Evolutionary conservation across 2,888 invertebrate genomes (phyloP), one percentile per base, ranked within the genome.

Genomic region (Caenorhabditis sp.): DNA sequence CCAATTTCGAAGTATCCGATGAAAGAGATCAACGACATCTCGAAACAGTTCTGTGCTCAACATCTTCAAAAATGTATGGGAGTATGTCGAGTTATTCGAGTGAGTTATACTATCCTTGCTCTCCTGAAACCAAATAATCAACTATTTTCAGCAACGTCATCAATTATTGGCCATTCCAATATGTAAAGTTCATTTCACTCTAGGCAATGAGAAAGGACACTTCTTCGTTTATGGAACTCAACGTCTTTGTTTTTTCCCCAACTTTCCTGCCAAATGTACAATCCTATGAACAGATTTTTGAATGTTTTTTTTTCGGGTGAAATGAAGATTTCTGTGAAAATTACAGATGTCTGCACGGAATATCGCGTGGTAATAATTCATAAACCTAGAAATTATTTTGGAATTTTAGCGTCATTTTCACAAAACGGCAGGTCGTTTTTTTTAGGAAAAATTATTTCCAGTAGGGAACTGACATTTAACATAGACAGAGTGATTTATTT

Each of bases 211-310:
- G 26, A 74, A 82, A n/a, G 85, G 87, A 1, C 59, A 73, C 12
- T 88, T 88, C 80, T 88, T 81, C 78, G 88, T 88, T 27, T 88
- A 85, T 66, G 88, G 88, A 7, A 77, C 76, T 8, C 83, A 87
- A 52, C 76, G 82, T 14, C 76, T 81, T 27, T 86, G 86, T 68
- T 88, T 81, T 71, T 85, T 87, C 20, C 87, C 87, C 1, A 85
- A 85, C 53, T 85, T 84, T 54, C 87, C 88, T 10, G 64, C 85
- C 21, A 86, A 87, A 68, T 88, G 88, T 69, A 56, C 73, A 49
- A 81, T 85, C 67, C 65, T 80, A 38, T 79, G 60, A 56, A 52
- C 23, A 52, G 8, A 23, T 23, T 23, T 23, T 10, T 52, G 3
- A 21, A 21, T 52, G 2, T 5, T 1, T 52, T 52, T 12, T 52